Evolutionary conservation across 2,797 vertebrate genomes (phyloP), one percentile per base, ranked within the genome.

Genomic region (Uromys caudimaculatus): DNA sequence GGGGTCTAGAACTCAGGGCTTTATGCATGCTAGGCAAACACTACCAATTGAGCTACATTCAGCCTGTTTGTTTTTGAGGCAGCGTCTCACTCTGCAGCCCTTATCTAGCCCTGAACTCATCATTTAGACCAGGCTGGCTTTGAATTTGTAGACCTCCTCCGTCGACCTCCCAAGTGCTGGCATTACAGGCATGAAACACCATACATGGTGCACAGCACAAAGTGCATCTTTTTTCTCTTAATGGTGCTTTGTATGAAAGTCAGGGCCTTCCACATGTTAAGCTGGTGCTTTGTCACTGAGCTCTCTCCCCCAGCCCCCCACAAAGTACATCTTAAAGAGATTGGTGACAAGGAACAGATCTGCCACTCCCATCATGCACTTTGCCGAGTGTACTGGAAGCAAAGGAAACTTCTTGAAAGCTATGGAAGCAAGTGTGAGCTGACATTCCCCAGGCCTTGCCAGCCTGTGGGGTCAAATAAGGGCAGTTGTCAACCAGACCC

Each of bases 371-470:
- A 12, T n/a, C n/a, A 35, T 81, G 90, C 41, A 0, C 56, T 50
- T 60, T 76, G 54, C 67, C 16, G 29, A 52, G 44, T 5, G 12
- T 44, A 1, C 73, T 50, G 16, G 54, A 84, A 67, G 77, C 91
- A 77, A 82, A 91, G 89, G 73, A 69, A 71, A 73, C 35, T 29
- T 77, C 90, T 44, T n/a, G 10, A 54, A 64, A 56, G 54, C 14
- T 0, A 16, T 32, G 29, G 81, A 35, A 50, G 41, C 6, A 29
- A 87, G 90, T 87, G 92, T 79, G 54, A 78, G 35, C 78, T 95
- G 95, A 93, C 85, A 60, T 60, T 91, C 71, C 88, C 77, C 92
- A 95, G 95, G 88, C 81, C 85, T 62, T 52, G 52, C 79, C 95
- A 73, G 93, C 88, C 92, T 62, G 35, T 35, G 35, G 84, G 83